These are phyloP conservation scores for Tapirus terrestris DNA, from an alignment of 2,113 vertebrate species.

Conservation along the genomic window DNA sequence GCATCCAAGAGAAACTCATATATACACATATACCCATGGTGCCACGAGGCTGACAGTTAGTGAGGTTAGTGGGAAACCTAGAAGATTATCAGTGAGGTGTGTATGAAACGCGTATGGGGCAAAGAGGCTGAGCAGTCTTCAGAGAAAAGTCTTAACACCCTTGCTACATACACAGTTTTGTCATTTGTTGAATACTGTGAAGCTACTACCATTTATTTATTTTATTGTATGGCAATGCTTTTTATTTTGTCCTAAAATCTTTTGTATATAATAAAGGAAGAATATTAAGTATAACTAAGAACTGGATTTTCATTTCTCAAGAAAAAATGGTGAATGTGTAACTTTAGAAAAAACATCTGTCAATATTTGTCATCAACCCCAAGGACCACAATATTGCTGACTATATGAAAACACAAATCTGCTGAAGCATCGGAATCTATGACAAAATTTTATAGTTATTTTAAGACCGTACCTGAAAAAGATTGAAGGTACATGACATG, in stretches of 20 bases:
- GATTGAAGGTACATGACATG: background rate
- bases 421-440: background rate
- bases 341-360: background rate
- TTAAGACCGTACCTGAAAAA: background rate
- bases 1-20: background rate
- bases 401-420: background rate
- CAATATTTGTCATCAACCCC: background rate
- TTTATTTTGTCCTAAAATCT: background rate
- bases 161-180: background rate
- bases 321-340: background rate
- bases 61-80: background rate
- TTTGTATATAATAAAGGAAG: background rate
- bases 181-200: background rate
- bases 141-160: background rate
- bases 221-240: background rate
- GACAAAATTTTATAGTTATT: background rate
- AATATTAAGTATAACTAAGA: background rate
- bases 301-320: constrained; percentile 17
- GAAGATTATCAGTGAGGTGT: background rate
- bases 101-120: background rate
- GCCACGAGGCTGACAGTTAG: background rate
- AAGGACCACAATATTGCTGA: background rate
- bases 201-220: background rate
- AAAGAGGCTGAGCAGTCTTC: background rate
- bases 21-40: background rate